Conservation (phyloP, 2,888 invertebrate genomes). For the Ptychoptera contaminata region DNA sequence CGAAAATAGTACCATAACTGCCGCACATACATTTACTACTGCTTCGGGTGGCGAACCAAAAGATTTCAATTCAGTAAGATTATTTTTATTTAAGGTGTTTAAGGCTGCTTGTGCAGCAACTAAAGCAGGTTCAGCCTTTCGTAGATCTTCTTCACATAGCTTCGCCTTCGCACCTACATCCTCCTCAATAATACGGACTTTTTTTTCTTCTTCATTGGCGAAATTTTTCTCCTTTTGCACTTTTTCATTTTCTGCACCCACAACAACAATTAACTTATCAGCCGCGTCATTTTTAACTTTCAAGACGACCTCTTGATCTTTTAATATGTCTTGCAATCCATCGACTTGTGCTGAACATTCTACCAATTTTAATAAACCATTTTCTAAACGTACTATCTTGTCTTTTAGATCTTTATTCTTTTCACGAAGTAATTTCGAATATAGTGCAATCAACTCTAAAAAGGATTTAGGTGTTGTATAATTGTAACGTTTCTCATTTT, state of each 20-base stretch:
- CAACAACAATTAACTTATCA: slow-evolving; percentile 70
- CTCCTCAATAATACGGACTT: slow-evolving; percentile 77
- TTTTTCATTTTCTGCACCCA: slow-evolving; percentile 80
- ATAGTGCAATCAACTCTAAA: slow-evolving; percentile 79
- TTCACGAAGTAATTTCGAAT: slow-evolving; percentile 49
- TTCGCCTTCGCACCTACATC: slow-evolving; percentile 72
- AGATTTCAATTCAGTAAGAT: slow-evolving; percentile 85
- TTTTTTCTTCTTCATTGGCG: slow-evolving; percentile 72
- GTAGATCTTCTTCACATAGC: slow-evolving; percentile 77
- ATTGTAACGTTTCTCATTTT: slow-evolving; percentile 80
- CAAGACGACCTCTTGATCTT: slow-evolving; percentile 64
- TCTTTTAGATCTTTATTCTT: slow-evolving; percentile 53
- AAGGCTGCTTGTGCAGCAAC: slow-evolving; percentile 79
- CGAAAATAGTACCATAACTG: slow-evolving; percentile 74
- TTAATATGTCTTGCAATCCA: slow-evolving; percentile 54
- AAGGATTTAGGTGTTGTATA: slow-evolving; percentile 96
- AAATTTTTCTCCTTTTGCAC: slow-evolving; percentile 75
- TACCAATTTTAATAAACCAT: slow-evolving; percentile 73
- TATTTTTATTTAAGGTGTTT: slow-evolving; percentile 83
- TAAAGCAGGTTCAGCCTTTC: slow-evolving; percentile 82
- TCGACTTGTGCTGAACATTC: slow-evolving; percentile 77
- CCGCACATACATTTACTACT: slow-evolving; percentile 73
- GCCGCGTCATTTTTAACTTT: slow-evolving; percentile 82
- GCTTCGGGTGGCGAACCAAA: slow-evolving; percentile 84
- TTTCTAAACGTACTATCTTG: slow-evolving; percentile 66